Evolutionary conservation across 2,797 vertebrate genomes (phyloP).

Genomic region (Coracias cyanogaster): DNA sequence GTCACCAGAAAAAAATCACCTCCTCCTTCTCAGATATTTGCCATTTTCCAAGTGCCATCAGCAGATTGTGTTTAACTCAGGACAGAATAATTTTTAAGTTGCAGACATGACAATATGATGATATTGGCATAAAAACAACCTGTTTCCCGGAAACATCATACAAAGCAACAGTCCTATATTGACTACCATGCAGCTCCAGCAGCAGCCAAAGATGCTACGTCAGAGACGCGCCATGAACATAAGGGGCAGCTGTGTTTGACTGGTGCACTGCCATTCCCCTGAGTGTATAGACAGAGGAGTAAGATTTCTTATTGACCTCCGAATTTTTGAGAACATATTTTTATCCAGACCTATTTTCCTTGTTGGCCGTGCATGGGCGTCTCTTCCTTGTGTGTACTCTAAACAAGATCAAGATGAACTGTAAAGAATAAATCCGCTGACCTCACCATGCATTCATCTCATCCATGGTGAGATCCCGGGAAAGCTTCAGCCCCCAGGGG

Average conservation of each 20-base stretch:
- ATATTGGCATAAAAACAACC: not conserved
- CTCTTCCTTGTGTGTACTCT: not conserved
- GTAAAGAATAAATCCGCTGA: not conserved
- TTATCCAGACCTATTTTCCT: not conserved
- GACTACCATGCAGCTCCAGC: not conserved
- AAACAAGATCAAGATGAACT: not conserved
- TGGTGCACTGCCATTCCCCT: not conserved
- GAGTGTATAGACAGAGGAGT: not conserved
- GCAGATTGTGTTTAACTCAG: not conserved
- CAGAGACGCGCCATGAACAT: rapidly evolving
- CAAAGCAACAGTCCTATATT: not conserved
- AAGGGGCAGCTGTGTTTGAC: not conserved
- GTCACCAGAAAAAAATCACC: not conserved
- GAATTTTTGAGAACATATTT: not conserved
- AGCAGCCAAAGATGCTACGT: not conserved
- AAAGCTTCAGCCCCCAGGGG: not conserved
- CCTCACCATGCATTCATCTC: not conserved
- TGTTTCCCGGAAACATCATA: not conserved
- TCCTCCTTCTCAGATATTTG: not conserved
- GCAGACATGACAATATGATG: not conserved
- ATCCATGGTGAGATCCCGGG: rapidly evolving
- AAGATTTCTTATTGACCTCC: not conserved
- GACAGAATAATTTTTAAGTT: not conserved
- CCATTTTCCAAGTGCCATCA: not conserved
- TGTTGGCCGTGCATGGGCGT: rapidly evolving